Percentiles rank a stretch among this genome's conserved stretches.
These are phyloP conservation scores for Bombus sylvicola DNA, from an alignment of 1,140 invertebrate genomes.

Conservation along the genomic window DNA sequence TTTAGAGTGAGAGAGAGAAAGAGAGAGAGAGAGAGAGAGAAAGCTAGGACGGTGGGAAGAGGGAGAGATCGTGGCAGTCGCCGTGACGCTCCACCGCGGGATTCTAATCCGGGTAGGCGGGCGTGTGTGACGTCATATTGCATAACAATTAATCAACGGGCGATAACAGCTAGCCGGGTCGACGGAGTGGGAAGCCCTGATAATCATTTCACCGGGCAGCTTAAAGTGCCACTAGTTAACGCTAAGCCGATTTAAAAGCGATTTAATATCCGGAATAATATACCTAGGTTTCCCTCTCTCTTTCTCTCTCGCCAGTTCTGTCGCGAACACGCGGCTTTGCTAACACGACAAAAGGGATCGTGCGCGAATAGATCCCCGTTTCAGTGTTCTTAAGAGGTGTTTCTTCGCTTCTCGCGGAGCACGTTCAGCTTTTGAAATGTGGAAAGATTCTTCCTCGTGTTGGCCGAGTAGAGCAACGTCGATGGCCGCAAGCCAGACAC, in stretches of 20 bases:
- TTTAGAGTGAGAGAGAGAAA: conserved; percentile 6
- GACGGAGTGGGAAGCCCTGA: conserved; percentile 81
- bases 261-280: conserved; percentile 83
- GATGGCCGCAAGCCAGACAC: conserved; percentile 38
- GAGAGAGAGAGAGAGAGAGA: conserved; percentile 21
- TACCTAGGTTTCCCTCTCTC: conserved; percentile 65
- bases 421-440: background rate
- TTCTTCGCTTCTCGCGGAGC: background rate
- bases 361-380: background rate
- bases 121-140: conserved; percentile 82
- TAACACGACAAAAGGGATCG: conserved; percentile 41
- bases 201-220: conserved; percentile 83
- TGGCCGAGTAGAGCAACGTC: conserved; percentile 9
- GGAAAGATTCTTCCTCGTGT: background rate
- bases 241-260: conserved; percentile 84
- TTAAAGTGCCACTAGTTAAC: conserved; percentile 84
- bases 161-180: conserved; percentile 81
- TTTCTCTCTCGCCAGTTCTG: background rate
- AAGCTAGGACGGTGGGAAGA: conserved; percentile 4
- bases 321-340: background rate
- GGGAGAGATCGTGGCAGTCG: conserved; percentile 62
- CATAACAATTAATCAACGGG: conserved; percentile 84
- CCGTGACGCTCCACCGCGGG: conserved; percentile 69
- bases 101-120: conserved; percentile 78
- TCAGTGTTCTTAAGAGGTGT: conserved; percentile 1